phyloP scores from a whole-genome alignment of 2,797 vertebrate genomes.

The Simalia tracyae region DNA sequence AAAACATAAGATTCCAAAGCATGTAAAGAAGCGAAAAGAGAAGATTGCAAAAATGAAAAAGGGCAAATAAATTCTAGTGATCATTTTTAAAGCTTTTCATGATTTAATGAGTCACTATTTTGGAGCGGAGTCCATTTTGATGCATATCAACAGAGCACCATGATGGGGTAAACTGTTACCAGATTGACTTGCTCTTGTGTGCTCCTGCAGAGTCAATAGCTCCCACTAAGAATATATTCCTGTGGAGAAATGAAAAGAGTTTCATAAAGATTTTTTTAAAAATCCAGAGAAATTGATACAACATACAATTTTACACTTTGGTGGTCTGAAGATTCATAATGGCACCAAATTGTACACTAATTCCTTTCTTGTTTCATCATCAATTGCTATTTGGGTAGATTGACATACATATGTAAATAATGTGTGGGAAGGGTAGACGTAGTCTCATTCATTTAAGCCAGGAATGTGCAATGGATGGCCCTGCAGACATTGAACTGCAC shows the following conservation, averaged over 20 bases:
- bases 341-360: not conserved
- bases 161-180: not conserved
- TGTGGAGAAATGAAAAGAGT: not conserved
- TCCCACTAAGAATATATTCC: not conserved
- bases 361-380: not conserved
- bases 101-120: not conserved
- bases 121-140: not conserved
- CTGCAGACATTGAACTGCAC: not conserved
- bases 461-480: not conserved
- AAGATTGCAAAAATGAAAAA: slow-evolving; percentile 89
- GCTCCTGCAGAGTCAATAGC: not conserved
- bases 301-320: not conserved
- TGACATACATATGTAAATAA: not conserved
- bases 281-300: not conserved
- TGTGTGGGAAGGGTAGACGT: not conserved
- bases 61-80: slow-evolving; percentile 72
- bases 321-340: not conserved
- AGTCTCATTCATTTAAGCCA: not conserved
- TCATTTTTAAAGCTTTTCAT: not conserved
- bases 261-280: not conserved
- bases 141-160: not conserved
- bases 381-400: not conserved
- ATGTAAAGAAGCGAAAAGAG: slow-evolving; percentile 93
- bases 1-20: slow-evolving; percentile 89
- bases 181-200: not conserved